These are phyloP conservation scores for Eretmocerus hayati DNA, from an alignment of 2,888 invertebrate species.

Conservation along the genomic window DNA sequence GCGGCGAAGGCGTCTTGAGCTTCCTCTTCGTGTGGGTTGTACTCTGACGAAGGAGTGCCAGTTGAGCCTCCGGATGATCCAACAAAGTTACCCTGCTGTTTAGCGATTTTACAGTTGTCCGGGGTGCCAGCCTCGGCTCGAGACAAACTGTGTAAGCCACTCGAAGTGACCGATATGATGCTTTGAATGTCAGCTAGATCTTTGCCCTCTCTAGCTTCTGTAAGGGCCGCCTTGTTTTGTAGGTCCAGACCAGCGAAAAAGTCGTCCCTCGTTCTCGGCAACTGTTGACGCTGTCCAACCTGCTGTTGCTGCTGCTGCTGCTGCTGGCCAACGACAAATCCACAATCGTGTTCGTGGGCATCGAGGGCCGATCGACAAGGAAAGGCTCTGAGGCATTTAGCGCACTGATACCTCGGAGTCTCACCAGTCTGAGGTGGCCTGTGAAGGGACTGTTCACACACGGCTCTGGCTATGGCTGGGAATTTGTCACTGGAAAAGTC, in stretches of 20 bases:
- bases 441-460: conserved; percentile 63
- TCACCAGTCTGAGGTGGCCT: conserved; percentile 53
- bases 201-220: conserved; percentile 49
- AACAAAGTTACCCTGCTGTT: conserved; percentile 26
- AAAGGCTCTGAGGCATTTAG: conserved; percentile 64
- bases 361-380: conserved; percentile 63
- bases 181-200: conserved; percentile 83
- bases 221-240: conserved; percentile 58
- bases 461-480: conserved; percentile 66
- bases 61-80: conserved; percentile 37
- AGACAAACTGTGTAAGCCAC: conserved; percentile 32
- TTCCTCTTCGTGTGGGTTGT: conserved; percentile 60
- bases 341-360: conserved; percentile 59
- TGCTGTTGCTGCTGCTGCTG: not conserved
- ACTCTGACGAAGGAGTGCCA: conserved; percentile 40
- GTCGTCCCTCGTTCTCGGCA: conserved; percentile 63
- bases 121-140: conserved; percentile 36
- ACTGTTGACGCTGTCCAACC: conserved; percentile 38
- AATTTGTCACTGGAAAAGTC: conserved; percentile 77
- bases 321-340: conserved; percentile 28
- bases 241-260: conserved; percentile 77
- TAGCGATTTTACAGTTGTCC: conserved; percentile 25
- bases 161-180: conserved; percentile 69
- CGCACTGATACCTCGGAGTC: conserved; percentile 60
- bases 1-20: conserved; percentile 81